Percentiles rank a stretch among this genome's conserved stretches.
phyloP scores from a whole-genome alignment of 2,797 vertebrate genomes.

The Coranthus polyacanthus region DNA sequence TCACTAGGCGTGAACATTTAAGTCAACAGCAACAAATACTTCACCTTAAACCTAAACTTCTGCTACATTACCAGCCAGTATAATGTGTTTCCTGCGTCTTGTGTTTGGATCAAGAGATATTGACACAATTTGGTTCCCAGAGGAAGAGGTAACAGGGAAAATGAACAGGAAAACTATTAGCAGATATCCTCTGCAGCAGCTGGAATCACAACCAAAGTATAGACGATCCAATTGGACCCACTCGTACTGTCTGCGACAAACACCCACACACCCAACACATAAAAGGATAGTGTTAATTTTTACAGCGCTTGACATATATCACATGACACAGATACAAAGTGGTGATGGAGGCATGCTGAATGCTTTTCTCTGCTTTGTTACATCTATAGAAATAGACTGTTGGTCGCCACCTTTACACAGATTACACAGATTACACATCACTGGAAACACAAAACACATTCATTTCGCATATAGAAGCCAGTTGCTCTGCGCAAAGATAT shows the following conservation, averaged over 20 bases:
- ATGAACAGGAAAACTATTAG: slow-evolving; percentile 57
- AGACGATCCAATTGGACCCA: slow-evolving; percentile 29
- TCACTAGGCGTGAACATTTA: slow-evolving; percentile 19
- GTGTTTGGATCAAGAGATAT: slow-evolving; percentile 36
- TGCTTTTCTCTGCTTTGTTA: slow-evolving; percentile 30
- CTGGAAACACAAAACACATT: slow-evolving; percentile 23
- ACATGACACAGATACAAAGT: slow-evolving; percentile 2
- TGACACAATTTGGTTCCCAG: slow-evolving; percentile 63
- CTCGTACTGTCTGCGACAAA: slow-evolving; percentile 42
- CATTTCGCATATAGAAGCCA: neutral
- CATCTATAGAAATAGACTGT: slow-evolving; percentile 34
- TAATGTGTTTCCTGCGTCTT: slow-evolving; percentile 40
- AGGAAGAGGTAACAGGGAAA: slow-evolving; percentile 38
- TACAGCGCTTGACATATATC: slow-evolving; percentile 29
- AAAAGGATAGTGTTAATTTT: slow-evolving; percentile 17
- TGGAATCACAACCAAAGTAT: slow-evolving; percentile 65
- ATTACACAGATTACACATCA: slow-evolving; percentile 36
- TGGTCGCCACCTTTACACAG: slow-evolving; percentile 12
- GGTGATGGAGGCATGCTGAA: slow-evolving; percentile 26
- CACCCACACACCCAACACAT: slow-evolving; percentile 25
- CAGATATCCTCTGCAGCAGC: slow-evolving; percentile 68
- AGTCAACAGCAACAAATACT: slow-evolving; percentile 32
- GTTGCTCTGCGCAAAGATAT: slow-evolving; percentile 32
- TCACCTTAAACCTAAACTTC: slow-evolving; percentile 14
- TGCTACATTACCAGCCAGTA: slow-evolving; percentile 32